Percentiles rank a stretch among this genome's conserved stretches.
These are phyloP conservation scores for Lasiurus borealis DNA, from an alignment of 2,113 vertebrate species.

Conservation along the genomic window DNA sequence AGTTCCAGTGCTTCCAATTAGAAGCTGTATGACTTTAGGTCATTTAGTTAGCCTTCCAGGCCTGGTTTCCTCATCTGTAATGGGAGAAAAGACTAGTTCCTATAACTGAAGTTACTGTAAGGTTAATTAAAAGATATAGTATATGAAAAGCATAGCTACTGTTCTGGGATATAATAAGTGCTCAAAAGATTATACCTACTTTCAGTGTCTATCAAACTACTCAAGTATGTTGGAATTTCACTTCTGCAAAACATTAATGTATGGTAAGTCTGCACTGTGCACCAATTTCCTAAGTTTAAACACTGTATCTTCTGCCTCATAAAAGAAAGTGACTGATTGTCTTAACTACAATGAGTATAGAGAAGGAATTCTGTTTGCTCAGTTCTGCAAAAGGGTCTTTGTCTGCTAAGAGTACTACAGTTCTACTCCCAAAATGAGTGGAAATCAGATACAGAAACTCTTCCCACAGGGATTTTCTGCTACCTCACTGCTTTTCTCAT, in stretches of 20 bases:
- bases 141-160: neutral
- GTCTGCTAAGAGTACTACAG: neutral
- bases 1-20: neutral
- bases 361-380: neutral
- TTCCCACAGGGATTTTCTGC: neutral
- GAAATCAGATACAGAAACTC: neutral
- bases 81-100: neutral
- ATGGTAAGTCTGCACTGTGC: neutral
- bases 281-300: neutral
- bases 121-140: neutral
- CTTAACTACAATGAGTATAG: neutral
- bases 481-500: neutral
- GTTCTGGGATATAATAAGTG: neutral
- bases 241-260: neutral
- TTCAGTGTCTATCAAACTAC: neutral
- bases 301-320: neutral
- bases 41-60: neutral
- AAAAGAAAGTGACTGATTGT: constrained; percentile 16
- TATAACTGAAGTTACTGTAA: neutral
- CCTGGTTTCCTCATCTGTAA: neutral
- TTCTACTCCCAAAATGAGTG: neutral
- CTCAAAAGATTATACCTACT: neutral
- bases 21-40: neutral
- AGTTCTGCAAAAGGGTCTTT: neutral
- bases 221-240: neutral